Conservation (phyloP, 2,113 vertebrate genomes). For the Anoura caudifer region DNA sequence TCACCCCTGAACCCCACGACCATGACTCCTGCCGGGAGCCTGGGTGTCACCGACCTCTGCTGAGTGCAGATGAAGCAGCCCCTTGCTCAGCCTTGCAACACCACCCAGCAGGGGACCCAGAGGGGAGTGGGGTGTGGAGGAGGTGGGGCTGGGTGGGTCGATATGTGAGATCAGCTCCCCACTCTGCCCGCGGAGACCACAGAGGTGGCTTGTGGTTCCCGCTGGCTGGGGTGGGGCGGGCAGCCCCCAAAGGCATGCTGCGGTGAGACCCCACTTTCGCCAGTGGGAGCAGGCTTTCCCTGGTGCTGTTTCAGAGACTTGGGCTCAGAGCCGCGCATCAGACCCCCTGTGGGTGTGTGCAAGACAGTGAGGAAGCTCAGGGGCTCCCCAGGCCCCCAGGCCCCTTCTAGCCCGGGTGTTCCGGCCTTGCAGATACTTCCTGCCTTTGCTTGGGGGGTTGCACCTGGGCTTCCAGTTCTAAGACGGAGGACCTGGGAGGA, state of each 20-base stretch:
- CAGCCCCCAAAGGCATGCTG: background rate
- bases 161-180: rapidly evolving
- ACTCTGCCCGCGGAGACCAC: too few species aligned
- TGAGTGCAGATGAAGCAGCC: background rate
- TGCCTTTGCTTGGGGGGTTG: background rate
- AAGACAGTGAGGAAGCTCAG: background rate
- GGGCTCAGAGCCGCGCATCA: background rate
- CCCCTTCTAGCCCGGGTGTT: too few species aligned
- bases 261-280: too few species aligned
- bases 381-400: rapidly evolving
- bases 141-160: rapidly evolving
- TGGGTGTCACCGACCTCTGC: background rate
- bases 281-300: background rate
- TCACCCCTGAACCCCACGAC: background rate
- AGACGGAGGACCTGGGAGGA: background rate
- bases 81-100: background rate
- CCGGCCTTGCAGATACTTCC: background rate
- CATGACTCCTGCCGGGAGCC: rapidly evolving
- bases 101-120: background rate
- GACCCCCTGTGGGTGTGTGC: too few species aligned
- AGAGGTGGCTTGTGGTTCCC: background rate
- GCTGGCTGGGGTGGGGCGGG: background rate
- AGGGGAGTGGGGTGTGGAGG: background rate
- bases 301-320: background rate
- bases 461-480: background rate